These are phyloP conservation scores for Sycophila sp. DNA, from an alignment of 1,140 invertebrate genomes.

Conservation along the genomic window DNA sequence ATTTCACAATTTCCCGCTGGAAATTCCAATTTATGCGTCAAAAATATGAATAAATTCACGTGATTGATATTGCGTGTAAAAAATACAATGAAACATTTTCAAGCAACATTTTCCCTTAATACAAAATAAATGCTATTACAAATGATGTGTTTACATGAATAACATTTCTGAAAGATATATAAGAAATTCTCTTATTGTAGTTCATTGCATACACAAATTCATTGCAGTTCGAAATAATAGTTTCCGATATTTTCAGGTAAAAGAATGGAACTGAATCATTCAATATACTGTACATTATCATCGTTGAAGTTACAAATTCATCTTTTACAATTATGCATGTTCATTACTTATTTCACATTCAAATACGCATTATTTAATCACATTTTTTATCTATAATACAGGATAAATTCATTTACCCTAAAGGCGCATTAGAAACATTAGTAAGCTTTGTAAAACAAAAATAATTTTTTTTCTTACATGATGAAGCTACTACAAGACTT, in stretches of 20 bases:
- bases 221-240: background rate
- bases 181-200: background rate
- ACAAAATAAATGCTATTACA: background rate
- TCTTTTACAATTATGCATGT: conserved; percentile 9
- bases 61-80: background rate
- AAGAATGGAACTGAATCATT: conserved; percentile 6
- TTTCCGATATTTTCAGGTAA: background rate
- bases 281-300: background rate
- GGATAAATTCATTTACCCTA: background rate
- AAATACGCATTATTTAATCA: conserved; percentile 15
- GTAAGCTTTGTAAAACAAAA: background rate
- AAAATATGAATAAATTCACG: background rate
- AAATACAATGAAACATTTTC: background rate
- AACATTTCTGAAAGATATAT: background rate
- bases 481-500: background rate
- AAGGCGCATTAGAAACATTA: background rate
- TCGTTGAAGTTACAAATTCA: background rate
- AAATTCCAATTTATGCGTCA: no score
- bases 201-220: background rate
- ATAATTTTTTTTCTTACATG: background rate
- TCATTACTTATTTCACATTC: conserved; percentile 13
- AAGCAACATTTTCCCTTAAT: background rate
- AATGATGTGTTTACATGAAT: background rate
- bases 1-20: background rate
- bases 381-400: conserved; percentile 13